Percentiles rank a stretch among this genome's conserved stretches.
phyloP scores from a whole-genome alignment of 1,140 invertebrate genomes.

The Acyrthosiphon pisum region DNA sequence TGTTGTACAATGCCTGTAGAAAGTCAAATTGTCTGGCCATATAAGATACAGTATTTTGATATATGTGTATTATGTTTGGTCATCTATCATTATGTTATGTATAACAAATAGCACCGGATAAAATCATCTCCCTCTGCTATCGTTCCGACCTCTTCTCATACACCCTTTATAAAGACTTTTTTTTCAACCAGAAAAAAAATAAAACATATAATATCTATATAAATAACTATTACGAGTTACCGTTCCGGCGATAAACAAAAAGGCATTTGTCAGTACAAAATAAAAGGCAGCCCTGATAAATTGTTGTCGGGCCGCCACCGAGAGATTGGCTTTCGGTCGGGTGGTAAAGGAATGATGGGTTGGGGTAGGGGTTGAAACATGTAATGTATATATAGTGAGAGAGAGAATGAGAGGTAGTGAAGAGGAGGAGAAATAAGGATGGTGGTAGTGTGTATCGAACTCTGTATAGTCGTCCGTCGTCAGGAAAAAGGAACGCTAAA shows the following conservation, averaged over 20 bases:
- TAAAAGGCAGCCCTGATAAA: conserved; percentile 44
- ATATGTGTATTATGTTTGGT: conserved; percentile 6
- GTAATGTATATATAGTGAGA: background rate
- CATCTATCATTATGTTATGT: conserved; percentile 54
- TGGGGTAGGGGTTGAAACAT: background rate
- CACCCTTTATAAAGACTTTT: background rate
- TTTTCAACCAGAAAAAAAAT: background rate
- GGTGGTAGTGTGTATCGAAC: background rate
- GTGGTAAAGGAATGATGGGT: background rate
- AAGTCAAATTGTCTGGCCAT: background rate
- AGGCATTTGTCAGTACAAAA: conserved; percentile 48
- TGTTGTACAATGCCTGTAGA: background rate
- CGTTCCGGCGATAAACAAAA: conserved; percentile 55
- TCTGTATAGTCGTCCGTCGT: background rate
- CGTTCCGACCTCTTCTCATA: background rate
- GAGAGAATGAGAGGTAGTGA: no score
- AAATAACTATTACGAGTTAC: conserved; percentile 51
- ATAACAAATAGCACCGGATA: conserved; percentile 46
- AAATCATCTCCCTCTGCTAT: conserved; percentile 9
- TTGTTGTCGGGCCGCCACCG: conserved; percentile 33
- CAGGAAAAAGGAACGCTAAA: background rate
- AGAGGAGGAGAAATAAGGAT: background rate
- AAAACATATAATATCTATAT: conserved; percentile 12
- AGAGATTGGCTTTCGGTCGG: conserved; percentile 49
- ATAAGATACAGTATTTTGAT: conserved; percentile 22